Conservation (phyloP, 2,888 invertebrate species). For the Corythucha ciliata region DNA sequence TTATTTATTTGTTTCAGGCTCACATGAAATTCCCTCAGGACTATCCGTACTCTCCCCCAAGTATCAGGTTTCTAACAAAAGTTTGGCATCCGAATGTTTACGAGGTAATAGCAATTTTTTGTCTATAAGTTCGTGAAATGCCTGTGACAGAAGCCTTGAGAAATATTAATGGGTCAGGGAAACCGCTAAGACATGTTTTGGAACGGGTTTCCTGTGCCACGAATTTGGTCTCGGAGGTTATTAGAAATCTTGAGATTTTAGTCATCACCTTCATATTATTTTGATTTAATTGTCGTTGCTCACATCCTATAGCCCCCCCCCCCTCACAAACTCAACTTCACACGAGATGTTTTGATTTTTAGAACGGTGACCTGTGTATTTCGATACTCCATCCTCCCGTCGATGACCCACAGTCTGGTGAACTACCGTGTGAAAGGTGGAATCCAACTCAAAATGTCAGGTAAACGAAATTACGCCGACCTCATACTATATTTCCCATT, state of each 20-base stretch:
- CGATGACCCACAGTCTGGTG: conserved; percentile 98
- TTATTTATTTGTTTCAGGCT: conserved; percentile 63
- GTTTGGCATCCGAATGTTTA: conserved; percentile 99
- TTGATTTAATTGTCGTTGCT: no score
- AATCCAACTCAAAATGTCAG: conserved; percentile 98
- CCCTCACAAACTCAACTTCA: no score
- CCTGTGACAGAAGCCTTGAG: no score
- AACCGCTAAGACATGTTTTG: no score
- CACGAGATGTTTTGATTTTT: conserved; percentile 41
- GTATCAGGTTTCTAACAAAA: conserved; percentile 95
- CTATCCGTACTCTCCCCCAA: conserved; percentile 98
- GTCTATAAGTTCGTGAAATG: no score
- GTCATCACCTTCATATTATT: no score
- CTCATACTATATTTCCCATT: background rate
- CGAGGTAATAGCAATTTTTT: conserved; percentile 68
- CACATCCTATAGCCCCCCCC: no score
- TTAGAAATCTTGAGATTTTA: conserved; percentile 40
- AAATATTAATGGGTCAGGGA: no score
- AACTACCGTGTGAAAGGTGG: conserved; percentile 98
- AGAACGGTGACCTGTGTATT: conserved; percentile 99
- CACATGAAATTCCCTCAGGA: conserved; percentile 97
- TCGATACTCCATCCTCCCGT: conserved; percentile 98
- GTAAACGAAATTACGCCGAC: conserved; percentile 40
- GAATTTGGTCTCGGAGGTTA: no score
- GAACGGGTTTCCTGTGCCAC: no score